Conservation (phyloP, 2,797 vertebrate genomes). For the Micromesistius poutassou region DNA sequence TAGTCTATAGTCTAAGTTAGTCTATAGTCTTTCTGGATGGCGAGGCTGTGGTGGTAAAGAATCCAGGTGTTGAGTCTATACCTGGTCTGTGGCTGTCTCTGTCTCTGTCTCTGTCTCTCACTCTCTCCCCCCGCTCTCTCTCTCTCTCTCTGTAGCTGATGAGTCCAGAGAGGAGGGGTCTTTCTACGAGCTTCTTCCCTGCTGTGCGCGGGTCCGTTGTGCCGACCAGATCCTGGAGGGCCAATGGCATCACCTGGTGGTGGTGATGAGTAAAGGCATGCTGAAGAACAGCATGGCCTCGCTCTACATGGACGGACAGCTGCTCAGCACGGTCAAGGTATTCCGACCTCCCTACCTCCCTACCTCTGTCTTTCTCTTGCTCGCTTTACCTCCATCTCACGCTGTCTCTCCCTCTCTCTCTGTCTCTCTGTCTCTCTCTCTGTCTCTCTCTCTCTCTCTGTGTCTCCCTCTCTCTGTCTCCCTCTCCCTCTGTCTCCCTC, state of each 20-base stretch:
- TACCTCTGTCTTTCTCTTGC: not conserved
- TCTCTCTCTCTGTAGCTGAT: constrained; percentile 73
- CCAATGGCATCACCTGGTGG: constrained; percentile 96
- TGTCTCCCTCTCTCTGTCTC: not conserved
- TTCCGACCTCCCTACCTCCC: constrained; percentile 7
- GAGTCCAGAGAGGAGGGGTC: constrained; percentile 94
- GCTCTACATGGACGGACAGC: constrained; percentile 91
- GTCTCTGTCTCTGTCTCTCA: not conserved
- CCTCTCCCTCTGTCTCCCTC: not conserved
- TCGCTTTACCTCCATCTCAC: not conserved
- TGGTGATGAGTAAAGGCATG: constrained; percentile 99
- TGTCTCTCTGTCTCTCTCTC: not conserved
- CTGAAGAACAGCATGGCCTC: constrained; percentile 95
- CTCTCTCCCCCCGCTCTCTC: not conserved
- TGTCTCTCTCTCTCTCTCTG: not conserved
- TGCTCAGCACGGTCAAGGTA: constrained; percentile 93
- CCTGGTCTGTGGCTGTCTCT: not conserved
- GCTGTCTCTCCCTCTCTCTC: too few species aligned
- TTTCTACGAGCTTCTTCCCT: constrained; percentile 97
- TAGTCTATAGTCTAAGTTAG: too few species aligned
- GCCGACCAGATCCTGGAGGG: constrained; percentile 91
- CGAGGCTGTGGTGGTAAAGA: not conserved
- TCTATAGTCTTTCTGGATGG: too few species aligned
- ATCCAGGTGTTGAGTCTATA: not conserved
- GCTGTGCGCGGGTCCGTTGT: constrained; percentile 93